Conservation (phyloP, 2,113 vertebrate species). For the Pachypanchax playfairii region DNA sequence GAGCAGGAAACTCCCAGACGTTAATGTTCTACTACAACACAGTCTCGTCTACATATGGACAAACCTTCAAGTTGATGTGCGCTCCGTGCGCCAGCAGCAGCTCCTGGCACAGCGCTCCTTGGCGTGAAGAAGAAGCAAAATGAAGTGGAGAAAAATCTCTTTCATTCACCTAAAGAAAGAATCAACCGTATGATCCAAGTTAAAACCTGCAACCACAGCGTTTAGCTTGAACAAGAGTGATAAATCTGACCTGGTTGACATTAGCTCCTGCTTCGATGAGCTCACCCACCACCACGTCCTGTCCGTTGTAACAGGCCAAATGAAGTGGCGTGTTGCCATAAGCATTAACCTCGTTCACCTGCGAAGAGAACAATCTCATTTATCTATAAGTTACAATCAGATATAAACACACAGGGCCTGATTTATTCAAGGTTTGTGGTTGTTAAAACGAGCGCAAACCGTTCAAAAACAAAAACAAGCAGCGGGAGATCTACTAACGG, state of each 20-base stretch:
- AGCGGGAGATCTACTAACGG: no score
- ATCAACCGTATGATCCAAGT: not conserved
- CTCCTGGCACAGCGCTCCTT: constrained; percentile 95
- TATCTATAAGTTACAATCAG: not conserved
- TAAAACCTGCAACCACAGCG: not conserved
- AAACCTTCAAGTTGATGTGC: constrained; percentile 93
- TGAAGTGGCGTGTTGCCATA: constrained; percentile 96
- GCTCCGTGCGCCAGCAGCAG: constrained; percentile 91
- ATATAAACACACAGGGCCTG: no score
- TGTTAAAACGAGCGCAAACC: no score
- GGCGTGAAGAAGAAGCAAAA: constrained; percentile 94
- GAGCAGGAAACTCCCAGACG: not conserved
- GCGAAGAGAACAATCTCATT: constrained; percentile 1
- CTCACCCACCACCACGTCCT: constrained; percentile 96
- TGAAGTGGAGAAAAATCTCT: constrained; percentile 95
- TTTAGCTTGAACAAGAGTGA: not conserved
- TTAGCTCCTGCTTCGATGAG: constrained; percentile 93
- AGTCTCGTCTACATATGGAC: constrained; percentile 30
- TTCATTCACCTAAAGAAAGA: constrained; percentile 83
- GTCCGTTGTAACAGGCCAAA: constrained; percentile 96
- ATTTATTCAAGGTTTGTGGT: no score
- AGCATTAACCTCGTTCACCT: constrained; percentile 94
- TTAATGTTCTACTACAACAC: not conserved
- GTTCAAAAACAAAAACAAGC: no score
- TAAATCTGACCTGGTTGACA: constrained; percentile 84